Conservation (phyloP, 2,888 invertebrate genomes). For the Mythimna pallens region DNA sequence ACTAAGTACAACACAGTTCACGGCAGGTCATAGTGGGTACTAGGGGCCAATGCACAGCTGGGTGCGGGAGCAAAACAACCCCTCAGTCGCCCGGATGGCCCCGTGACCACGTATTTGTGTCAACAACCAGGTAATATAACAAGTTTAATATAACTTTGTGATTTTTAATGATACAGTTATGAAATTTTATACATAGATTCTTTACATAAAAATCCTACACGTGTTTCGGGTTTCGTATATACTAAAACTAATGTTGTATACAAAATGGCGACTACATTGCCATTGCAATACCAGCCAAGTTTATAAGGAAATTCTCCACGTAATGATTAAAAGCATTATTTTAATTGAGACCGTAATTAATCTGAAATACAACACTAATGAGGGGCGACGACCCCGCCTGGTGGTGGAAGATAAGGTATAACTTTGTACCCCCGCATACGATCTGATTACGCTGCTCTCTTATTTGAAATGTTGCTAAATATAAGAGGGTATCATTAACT, state of each 20-base stretch:
- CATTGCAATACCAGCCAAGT: slow-evolving; percentile 49
- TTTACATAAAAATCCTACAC: no score
- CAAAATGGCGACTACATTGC: slow-evolving; percentile 48
- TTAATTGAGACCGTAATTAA: slow-evolving; percentile 68
- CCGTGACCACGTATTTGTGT: no score
- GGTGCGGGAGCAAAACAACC: no score
- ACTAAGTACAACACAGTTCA: no score
- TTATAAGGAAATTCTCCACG: slow-evolving; percentile 62
- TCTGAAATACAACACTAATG: slow-evolving; percentile 66
- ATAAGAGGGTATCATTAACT: slow-evolving; percentile 37
- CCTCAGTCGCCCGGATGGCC: no score
- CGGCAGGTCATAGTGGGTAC: no score
- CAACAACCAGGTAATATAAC: no score
- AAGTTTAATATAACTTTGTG: no score
- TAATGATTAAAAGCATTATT: slow-evolving; percentile 67
- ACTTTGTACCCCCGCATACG: slow-evolving; percentile 54
- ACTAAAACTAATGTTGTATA: slow-evolving; percentile 15
- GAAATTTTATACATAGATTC: no score
- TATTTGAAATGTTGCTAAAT: slow-evolving; percentile 48
- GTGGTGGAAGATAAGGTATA: slow-evolving; percentile 59
- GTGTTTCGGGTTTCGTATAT: no score
- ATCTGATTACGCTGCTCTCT: slow-evolving; percentile 47
- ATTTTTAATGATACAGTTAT: no score
- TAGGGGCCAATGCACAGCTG: no score
- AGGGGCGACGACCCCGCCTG: slow-evolving; percentile 59